Conservation (phyloP, 2,113 vertebrate genomes). For the Mionectes macconnelli region DNA sequence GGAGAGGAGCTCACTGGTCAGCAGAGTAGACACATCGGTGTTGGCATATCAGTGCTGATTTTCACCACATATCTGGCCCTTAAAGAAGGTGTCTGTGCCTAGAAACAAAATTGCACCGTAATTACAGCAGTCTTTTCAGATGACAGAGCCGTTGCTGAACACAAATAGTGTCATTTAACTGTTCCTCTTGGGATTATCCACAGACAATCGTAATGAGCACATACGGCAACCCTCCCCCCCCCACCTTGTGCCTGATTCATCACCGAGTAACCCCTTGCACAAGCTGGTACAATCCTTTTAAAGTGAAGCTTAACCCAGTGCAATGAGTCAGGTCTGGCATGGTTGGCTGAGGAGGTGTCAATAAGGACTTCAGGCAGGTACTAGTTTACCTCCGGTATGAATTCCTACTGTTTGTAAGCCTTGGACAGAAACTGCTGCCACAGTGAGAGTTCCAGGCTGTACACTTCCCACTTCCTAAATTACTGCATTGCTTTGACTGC, state of each 20-base stretch:
- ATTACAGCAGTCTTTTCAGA: background rate
- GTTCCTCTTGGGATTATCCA: background rate
- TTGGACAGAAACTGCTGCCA: background rate
- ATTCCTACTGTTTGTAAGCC: background rate
- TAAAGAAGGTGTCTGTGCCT: background rate
- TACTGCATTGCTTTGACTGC: background rate
- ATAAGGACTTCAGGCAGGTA: background rate
- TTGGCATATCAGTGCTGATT: background rate
- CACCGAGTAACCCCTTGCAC: background rate
- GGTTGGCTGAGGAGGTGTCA: background rate
- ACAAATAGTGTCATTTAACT: background rate
- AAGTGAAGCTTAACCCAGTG: background rate
- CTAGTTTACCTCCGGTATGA: background rate
- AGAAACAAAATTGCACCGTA: background rate
- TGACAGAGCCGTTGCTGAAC: background rate
- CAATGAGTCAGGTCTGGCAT: background rate
- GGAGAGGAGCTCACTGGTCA: background rate
- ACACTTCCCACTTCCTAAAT: background rate
- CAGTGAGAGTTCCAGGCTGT: background rate
- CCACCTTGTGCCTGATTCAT: background rate
- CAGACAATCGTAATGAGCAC: background rate
- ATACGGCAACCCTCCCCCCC: too few relatives aligned
- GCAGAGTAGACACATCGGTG: background rate
- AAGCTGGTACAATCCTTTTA: background rate
- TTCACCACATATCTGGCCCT: background rate